Base-by-base conservation (phyloP, 2,888 invertebrate species). In the Pollenia angustigena region DNA sequence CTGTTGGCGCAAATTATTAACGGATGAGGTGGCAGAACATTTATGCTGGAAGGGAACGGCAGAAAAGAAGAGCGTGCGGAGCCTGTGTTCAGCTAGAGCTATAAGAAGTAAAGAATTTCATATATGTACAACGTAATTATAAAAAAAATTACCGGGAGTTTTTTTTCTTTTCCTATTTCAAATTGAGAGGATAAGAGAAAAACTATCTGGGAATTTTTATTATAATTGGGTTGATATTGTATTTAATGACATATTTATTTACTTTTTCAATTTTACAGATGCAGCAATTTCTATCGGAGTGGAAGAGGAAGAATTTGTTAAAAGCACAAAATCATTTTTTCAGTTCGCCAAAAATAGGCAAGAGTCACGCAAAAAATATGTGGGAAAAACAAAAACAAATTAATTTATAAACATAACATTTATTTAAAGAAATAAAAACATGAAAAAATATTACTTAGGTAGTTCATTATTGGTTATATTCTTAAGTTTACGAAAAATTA, bases 11-110 rank as follows among this genome's bases (percentile, higher is more conserved):
- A 82, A 76, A 52, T 54, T 82, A 60, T 69, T 82, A 48, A 18
- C 11, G 12, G 82, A 76, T 56, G 12, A 82, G 16, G 12, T 80
- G n/a, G 79, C 79, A 16, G 79, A 72, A 72, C 71, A 78, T 18
- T 11, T 78, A 54, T 84, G 66, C 40, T 84, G 72, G 84, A 84
- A 84, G 52, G 84, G 79, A 48, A 74, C 84, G 14, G 72, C 42
- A 42, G 71, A 78, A 0, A 71, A 76, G 23, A 78, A 78, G 23
- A 72, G 71, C 68, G 74, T 18, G 9, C 68, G 68, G 14, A 81
- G 58, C 66, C 74, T 81, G 48, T 74, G 74, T 58, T 18, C 16
- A 48, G 11, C 66, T 50, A 74, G 68, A 58, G 66, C 42, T 62
- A 80, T 80, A 64, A 62, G 64, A 81, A 72, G 56, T 80, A 80